Base-by-base conservation (phyloP, 2,113 vertebrate genomes). In the Ciconia boyciana region DNA sequence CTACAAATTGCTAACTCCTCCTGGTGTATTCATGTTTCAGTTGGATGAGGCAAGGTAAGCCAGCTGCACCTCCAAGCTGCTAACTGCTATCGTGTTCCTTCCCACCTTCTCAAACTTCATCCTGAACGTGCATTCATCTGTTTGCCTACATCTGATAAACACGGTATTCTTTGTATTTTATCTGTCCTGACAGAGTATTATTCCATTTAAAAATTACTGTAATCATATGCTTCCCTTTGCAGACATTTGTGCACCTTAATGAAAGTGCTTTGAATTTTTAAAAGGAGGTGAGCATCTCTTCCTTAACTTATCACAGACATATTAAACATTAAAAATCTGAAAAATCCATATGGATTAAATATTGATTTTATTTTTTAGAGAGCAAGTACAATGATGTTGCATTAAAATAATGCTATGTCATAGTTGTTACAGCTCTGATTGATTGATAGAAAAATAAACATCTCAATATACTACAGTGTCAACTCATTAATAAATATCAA, bases 361-460 rank as follows among this genome's bases (percentile, higher is more conserved):
- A 93, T 32, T 60, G 64, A 71, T 93, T 95, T 96, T 97, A 96
- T 97, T 97, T 96, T 95, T 97, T 97, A 95, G 90, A 97, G 80
- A 96, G 93, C 90, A 94, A 95, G 57, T 97, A 97, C 94, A 97
- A 96, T 94, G 86, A 95, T 91, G 93, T 81, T 95, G 95, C 96
- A 97, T 97, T 96, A 96, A 96, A 90, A 96, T 95, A 97, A 97
- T 97, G 93, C 96, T 93, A 96, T 95, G 95, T 97, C 95, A 93
- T 90, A 96, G 62, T 96, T 94, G 92, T 96, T 98, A 96, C 94
- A 97, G 86, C 89, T 97, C 94, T 98, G 97, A 97, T 39, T 98
- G 97, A 97, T 39, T 98, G 97, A 97, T 98, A 98, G 86, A 98
- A 98, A 98, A 98, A 98, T 98, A 98, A 94, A 98, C 95, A 95